Base-by-base conservation (phyloP, 2,888 invertebrate genomes). In the Melinaea menophilus region DNA sequence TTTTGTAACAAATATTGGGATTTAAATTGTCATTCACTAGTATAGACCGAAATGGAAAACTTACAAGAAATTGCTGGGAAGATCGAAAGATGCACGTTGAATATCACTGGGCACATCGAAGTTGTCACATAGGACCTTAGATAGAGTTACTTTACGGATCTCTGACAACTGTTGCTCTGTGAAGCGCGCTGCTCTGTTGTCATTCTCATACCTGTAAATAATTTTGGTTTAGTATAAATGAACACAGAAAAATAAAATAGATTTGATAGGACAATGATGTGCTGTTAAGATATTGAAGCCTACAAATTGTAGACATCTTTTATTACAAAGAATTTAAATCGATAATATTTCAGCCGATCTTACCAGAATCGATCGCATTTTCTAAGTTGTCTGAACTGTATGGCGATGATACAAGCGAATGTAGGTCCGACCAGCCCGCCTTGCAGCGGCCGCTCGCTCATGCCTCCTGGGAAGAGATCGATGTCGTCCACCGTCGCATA, bases 321-420 rank as follows among this genome's bases (percentile, higher is more conserved):
- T 1, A 41, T 41, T 41, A 9, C 9, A 3, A 41, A 2, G 9
- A 41, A 9, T 41, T 2, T 11, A 2, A 41, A 41, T 41, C 7
- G 11, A 41, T 41, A 2, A 41, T 13, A 7, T 5, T 31, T 33
- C 11, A 58, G 12, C 12, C 45, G 11, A 48, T 71, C 89, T 89
- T 77, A 94, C 97, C 98, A 99, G 90, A 95, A 98, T 73, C 99
- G 92, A 89, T 99, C 99, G 77, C 99, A 99, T 78, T 97, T 96
- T 72, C 97, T 94, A 59, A 97, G 88, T 77, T 96, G 96, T 61
- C 96, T 91, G 89, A 98, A 98, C 88, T 99, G 99, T 59, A 96
- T 96, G 61, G 97, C 98, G 73, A 99, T 97, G 75, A 99, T 95
- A 79, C 97, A 95, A 12, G 97, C 98, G 78, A 99, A 95, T 0